A percentile compares a stretch with the other conserved stretches of the same genome.
These are phyloP conservation scores for Paracyclopina nana DNA, from an alignment of 1,140 invertebrate species.

Conservation along the genomic window DNA sequence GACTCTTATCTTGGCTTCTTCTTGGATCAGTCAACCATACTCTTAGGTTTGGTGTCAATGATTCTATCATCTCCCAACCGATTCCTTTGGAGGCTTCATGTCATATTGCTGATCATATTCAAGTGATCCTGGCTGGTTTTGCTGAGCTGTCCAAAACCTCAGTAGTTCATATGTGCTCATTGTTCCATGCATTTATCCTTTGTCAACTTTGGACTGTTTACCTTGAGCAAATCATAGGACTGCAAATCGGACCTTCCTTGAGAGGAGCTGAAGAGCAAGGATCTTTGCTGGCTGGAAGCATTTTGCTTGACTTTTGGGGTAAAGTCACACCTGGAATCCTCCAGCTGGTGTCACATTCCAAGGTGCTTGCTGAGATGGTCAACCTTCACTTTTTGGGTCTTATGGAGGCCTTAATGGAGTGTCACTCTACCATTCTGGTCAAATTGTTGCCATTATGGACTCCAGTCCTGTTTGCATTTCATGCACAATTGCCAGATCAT, in stretches of 20 bases:
- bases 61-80: slow-evolving; percentile 45
- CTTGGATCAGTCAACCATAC: slow-evolving; percentile 46
- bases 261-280: no score
- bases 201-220: slow-evolving; percentile 90
- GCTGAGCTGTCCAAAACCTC: slow-evolving; percentile 81
- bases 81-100: slow-evolving; percentile 87
- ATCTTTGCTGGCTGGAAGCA: slow-evolving; percentile 24
- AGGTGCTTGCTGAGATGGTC: slow-evolving; percentile 90
- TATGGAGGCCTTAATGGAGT: slow-evolving; percentile 84
- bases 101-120: slow-evolving; percentile 88
- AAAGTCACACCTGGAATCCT: slow-evolving; percentile 88
- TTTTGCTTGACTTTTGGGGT: slow-evolving; percentile 95
- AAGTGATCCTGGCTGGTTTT: slow-evolving; percentile 75
- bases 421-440: slow-evolving; percentile 72
- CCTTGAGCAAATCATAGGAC: slow-evolving; percentile 46
- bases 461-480: slow-evolving; percentile 70
- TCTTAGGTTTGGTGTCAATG: not conserved
- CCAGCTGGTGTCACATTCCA: slow-evolving; percentile 77
- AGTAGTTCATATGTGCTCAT: slow-evolving; percentile 69
- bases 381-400: slow-evolving; percentile 89
- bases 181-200: slow-evolving; percentile 45
- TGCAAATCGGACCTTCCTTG: no score
- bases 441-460: slow-evolving; percentile 70
- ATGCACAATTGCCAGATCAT: slow-evolving; percentile 67
- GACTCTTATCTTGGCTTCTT: slow-evolving; percentile 83